Base-by-base conservation (phyloP, 2,797 vertebrate genomes). In the Gymnoscopelus microlampas region DNA sequence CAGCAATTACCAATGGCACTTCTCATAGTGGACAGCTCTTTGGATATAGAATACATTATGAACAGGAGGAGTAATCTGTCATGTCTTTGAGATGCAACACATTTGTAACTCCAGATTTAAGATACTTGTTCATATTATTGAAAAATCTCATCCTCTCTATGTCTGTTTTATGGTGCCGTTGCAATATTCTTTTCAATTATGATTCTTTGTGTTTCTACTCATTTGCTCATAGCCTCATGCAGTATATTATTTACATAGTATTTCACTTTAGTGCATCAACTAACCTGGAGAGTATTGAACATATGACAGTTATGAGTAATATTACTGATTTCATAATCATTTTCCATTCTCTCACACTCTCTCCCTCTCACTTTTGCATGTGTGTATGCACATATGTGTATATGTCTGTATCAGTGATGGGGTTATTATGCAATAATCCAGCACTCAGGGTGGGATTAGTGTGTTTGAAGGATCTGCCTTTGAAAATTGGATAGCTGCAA, bases 381-480 rank as follows among this genome's bases (percentile, higher is more conserved):
- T 63, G 47, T 58, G 29, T 44, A 19, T 68, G 48, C 51, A 19
- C n/a, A 12, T 66, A 65, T 85, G 71, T 71, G 78, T 79, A 69
- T 68, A 65, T 83, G 80, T 70, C 24, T 26, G 74, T 75, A 85
- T 84, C 79, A 85, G 76, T 87, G 78, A 81, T 77, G 85, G 75
- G 78, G 85, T 88, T 89, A 10, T 44, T 44, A 84, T 77, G 85
- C 84, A 87, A 89, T 90, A 85, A 92, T 90, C 86, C 84, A 81
- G 81, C 82, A 84, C 76, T 87, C 88, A 90, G 76, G 71, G 85
- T 77, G 75, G 88, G 90, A 91, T 93, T 91, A 93, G 82, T 82
- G 68, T 60, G 75, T 90, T 89, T 87, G 80, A 90, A 85, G 85
- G 78, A 71, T 82, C 87, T 85, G 78, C 85, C 83, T 90, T 90